phyloP scores from a whole-genome alignment of 2,888 invertebrate species.

The Microctonus hyperodae region DNA sequence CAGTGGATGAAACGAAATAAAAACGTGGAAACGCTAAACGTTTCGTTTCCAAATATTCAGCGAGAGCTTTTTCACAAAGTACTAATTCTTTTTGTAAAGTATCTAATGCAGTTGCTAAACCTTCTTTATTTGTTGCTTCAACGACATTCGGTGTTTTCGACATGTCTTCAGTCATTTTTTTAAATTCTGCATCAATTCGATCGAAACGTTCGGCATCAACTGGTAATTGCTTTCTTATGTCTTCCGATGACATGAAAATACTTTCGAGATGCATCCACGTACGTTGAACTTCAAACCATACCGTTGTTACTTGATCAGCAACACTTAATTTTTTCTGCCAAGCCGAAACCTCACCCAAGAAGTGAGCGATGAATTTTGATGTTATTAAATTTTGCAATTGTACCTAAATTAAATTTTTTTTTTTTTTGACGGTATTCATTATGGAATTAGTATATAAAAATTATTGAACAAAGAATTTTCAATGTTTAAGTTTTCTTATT shows the following conservation, averaged over 20 bases:
- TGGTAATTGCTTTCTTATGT: conserved; percentile 92
- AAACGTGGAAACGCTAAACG: conserved; percentile 94
- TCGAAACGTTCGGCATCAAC: conserved; percentile 93
- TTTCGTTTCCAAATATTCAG: conserved; percentile 97
- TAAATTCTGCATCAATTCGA: conserved; percentile 89
- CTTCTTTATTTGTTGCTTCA: conserved; percentile 86
- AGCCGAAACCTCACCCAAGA: conserved; percentile 89
- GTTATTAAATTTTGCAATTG: conserved; percentile 96
- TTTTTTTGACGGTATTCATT: too few relatives aligned
- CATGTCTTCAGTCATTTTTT: conserved; percentile 79
- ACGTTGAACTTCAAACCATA: conserved; percentile 96
- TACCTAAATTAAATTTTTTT: too few relatives aligned
- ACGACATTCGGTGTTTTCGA: conserved; percentile 87
- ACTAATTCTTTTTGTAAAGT: conserved; percentile 83
- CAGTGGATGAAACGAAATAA: conserved; percentile 97
- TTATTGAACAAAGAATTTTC: too few relatives aligned
- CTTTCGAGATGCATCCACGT: conserved; percentile 98
- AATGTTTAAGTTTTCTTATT: conserved; percentile 26
- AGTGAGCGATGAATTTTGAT: conserved; percentile 96
- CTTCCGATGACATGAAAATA: conserved; percentile 97
- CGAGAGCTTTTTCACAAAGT: conserved; percentile 94
- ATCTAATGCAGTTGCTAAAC: conserved; percentile 82
- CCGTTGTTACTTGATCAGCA: conserved; percentile 91
- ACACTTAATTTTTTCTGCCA: conserved; percentile 94
- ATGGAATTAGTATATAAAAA: too few relatives aligned